Percentiles rank a stretch among this genome's conserved stretches.
Conservation (phyloP, 2,113 vertebrate genomes). For the Lichenostomus cassidix region DNA sequence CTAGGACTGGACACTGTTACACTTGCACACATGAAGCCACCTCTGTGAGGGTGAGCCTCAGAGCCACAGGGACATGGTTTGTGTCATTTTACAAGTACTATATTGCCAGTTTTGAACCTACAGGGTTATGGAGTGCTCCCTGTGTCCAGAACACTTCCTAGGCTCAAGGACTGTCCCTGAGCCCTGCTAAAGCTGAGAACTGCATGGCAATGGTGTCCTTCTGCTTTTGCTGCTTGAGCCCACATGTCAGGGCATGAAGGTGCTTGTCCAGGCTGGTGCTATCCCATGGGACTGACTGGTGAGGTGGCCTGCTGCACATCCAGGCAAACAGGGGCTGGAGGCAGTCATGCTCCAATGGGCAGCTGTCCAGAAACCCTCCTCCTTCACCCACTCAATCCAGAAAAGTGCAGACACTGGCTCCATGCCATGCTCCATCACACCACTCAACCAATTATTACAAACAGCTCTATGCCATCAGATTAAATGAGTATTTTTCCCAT, state of each 20-base stretch:
- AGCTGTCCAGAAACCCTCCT: not conserved
- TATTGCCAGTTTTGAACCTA: not conserved
- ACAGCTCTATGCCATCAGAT: not conserved
- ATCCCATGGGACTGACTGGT: not conserved
- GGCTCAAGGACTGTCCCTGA: not conserved
- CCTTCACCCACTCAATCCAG: not conserved
- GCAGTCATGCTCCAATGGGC: accelerated
- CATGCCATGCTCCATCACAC: accelerated
- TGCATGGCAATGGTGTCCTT: not conserved
- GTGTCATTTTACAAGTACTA: not conserved
- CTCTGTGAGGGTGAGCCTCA: not conserved
- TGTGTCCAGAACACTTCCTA: not conserved
- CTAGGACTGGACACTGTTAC: not conserved
- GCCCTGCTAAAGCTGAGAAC: not conserved
- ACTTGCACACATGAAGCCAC: not conserved
- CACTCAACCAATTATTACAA: not conserved
- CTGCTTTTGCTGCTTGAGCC: not conserved
- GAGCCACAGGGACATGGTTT: not conserved
- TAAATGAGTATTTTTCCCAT: not conserved
- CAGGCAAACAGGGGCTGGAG: accelerated
- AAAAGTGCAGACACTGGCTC: not conserved
- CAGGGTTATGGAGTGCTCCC: accelerated
- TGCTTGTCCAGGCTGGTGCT: not conserved
- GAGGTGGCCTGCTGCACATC: not conserved
- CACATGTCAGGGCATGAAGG: not conserved